Evolutionary conservation across 2,113 vertebrate species (phyloP), one percentile per base, ranked within the genome.

Genomic region (Aspidoscelis tigris): DNA sequence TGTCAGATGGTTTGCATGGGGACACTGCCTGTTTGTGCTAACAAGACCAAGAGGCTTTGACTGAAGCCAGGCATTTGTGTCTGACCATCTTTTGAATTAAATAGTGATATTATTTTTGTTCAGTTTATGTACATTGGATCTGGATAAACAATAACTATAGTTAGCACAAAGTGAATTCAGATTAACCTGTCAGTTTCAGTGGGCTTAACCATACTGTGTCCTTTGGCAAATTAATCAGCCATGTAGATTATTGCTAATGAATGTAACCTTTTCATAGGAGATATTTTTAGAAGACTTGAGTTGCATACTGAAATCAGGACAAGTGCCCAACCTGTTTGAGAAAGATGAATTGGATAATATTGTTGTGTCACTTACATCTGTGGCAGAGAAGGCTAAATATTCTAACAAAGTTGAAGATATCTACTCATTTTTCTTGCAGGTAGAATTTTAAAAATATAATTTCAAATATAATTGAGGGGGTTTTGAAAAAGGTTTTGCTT

Each of bases 271-370:
- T 41, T 66, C 61, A 7, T 81, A 95, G 94, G 90, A 89, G 6
- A 76, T 43, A 0, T 88, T 96, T 92, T 87, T 93, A 81, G 94
- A 94, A 84, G 88, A 93, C 81, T 76, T 94, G 83, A 94, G 90
- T 75, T 90, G 81, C 39, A 83, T 92, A 76, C 24, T 96, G 83
- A 94, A 78, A 55, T 88, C 76, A 69, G 91, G 93, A 53, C 90
- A 92, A 64, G 86, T 92, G 11, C 89, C 89, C 33, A 87, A 88
- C 66, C 69, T 94, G 6, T 95, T 92, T 87, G 94, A 95, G 58
- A 92, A 89, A 7, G 93, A 94, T 10, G 95, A 94, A 26, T 33
- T 93, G 81, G 92, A 93, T 70, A 90, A 84, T 3, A 84, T 94
- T 69, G 44, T 80, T 16, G 44, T 89, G 26, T 83, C 66, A 8